Conservation (phyloP, 2,113 vertebrate genomes). For the Picathartes gymnocephalus region DNA sequence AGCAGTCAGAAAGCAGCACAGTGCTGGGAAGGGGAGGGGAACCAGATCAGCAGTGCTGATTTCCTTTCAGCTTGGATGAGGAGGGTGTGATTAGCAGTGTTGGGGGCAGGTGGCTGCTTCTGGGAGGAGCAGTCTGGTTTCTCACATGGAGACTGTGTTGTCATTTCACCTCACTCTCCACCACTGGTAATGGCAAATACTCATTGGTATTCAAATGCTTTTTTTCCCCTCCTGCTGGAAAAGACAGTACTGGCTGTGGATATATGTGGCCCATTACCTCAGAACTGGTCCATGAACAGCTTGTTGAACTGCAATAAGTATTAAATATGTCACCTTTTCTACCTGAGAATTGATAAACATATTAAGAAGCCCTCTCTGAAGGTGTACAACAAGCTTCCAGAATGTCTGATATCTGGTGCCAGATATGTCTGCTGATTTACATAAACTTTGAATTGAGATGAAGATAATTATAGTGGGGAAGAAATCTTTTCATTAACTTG, state of each 20-base stretch:
- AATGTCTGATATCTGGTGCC: neutral
- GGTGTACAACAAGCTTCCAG: neutral
- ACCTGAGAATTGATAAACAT: neutral
- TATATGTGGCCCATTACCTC: neutral
- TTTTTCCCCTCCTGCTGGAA: neutral
- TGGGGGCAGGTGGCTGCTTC: neutral
- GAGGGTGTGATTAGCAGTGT: too few species aligned
- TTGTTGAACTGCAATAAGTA: neutral
- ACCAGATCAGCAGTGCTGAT: neutral
- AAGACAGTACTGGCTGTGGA: neutral
- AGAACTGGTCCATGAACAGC: neutral
- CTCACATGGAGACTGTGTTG: rapidly evolving
- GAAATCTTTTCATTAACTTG: neutral
- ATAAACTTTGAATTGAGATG: neutral
- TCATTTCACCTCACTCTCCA: neutral
- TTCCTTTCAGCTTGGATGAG: neutral
- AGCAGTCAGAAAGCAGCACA: neutral
- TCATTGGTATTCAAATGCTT: neutral
- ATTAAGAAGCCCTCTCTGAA: neutral
- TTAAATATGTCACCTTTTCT: neutral
- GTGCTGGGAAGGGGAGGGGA: neutral
- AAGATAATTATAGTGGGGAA: neutral
- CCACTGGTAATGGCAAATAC: neutral
- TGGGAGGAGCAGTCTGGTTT: neutral
- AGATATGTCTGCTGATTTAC: neutral